Conservation (phyloP, 1,140 invertebrate genomes). For the Drosophila neocordata region DNA sequence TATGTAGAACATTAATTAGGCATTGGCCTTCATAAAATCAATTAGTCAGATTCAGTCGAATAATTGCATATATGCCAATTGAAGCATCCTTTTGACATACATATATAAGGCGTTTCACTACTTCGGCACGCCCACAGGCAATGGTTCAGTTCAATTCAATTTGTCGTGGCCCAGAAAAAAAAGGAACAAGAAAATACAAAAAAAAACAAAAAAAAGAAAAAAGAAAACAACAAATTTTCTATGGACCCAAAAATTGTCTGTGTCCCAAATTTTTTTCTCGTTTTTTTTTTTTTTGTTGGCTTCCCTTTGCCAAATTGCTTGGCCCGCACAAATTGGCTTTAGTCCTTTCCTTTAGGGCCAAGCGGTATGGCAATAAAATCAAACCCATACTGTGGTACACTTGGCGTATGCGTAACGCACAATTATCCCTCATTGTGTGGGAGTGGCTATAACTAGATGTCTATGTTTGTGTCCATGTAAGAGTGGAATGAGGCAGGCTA, state of each 20-base stretch:
- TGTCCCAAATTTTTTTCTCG: slow-evolving; percentile 44
- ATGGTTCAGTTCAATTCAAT: slow-evolving; percentile 54
- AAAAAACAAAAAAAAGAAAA: slow-evolving; percentile 31
- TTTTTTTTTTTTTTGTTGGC: slow-evolving; percentile 41
- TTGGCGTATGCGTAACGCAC: slow-evolving; percentile 76
- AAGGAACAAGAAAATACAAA: slow-evolving; percentile 38
- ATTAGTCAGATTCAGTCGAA: slow-evolving; percentile 56
- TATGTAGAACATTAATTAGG: slow-evolving; percentile 52
- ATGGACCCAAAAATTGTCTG: slow-evolving; percentile 38
- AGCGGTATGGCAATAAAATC: slow-evolving; percentile 62
- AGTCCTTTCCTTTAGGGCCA: slow-evolving; percentile 6
- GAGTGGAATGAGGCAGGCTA: neutral
- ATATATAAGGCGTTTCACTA: neutral
- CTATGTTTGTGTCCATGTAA: neutral
- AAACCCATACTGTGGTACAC: slow-evolving; percentile 54
- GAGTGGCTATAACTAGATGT: slow-evolving; percentile 39
- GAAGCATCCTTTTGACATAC: slow-evolving; percentile 39
- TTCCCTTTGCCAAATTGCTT: slow-evolving; percentile 57
- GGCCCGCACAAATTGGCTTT: slow-evolving; percentile 65
- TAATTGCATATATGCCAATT: slow-evolving; percentile 34
- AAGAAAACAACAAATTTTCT: slow-evolving; percentile 42
- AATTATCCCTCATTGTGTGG: slow-evolving; percentile 73
- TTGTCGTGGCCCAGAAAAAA: slow-evolving; percentile 38
- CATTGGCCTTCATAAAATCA: slow-evolving; percentile 52
- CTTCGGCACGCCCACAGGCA: neutral